Evolutionary conservation across 2,797 vertebrate species (phyloP), one percentile per base, ranked within the genome.

Genomic region (Catharus ustulatus): DNA sequence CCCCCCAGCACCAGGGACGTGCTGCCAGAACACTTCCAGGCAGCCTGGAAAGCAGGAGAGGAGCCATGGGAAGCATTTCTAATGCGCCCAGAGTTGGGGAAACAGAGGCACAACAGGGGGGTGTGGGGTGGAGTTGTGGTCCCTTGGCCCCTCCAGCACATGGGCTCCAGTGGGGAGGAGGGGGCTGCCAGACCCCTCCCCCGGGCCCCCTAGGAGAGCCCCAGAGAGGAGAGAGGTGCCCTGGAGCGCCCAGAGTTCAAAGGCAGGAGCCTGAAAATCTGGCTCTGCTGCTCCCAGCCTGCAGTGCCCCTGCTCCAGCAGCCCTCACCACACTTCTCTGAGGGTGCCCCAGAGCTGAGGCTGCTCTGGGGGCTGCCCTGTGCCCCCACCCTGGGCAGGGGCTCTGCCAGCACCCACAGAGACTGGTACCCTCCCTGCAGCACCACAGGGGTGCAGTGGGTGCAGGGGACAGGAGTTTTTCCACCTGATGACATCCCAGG

Each of bases 221-320:
- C 88, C 42, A 34, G 19, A 54, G 40, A 1, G 14, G 34, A 76
- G 67, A 4, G 5, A 58, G 82, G 48, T 73, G 59, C 84, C 48
- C 30, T 0, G 0, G 49, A 18, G 79, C 75, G 52, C 13, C 38
- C 3, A 0, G 17, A 64, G 29, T 61, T 77, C 68, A 90, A 88
- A 93, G 42, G 24, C 59, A 79, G 84, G 38, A 96, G 79, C 90
- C 68, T 94, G 92, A 83, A 95, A 94, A 90, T 61, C 96, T 10
- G 0, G 57, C 69, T 84, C 46, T 77, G 76, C 85, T 61, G 69
- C 90, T 88, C 49, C 81, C 91, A 84, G 58, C 21, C 32, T 0
- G 0, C 1, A 1, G 54, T 81, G 77, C 15, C 51, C 61, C 36
- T 0, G 0, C 18, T 84, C 74, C 52, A 42, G 13, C 5, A 3